Conservation (phyloP, 1,140 invertebrate species). For the Scaptomyza hsui region DNA sequence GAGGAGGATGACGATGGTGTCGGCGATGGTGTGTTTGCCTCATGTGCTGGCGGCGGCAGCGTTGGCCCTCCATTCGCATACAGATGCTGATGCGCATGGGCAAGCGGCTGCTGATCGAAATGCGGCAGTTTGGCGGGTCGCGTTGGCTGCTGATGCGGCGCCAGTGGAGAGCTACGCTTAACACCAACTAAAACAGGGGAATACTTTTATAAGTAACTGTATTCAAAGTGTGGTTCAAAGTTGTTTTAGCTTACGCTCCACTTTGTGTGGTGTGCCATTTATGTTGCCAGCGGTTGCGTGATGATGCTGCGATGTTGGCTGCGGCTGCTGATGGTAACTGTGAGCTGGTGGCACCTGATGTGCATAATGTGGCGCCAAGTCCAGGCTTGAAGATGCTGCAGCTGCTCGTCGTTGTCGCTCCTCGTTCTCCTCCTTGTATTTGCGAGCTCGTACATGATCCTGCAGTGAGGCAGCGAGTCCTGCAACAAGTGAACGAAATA, state of each 20-base stretch:
- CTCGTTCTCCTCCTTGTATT: slow-evolving; percentile 86
- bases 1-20: slow-evolving; percentile 64
- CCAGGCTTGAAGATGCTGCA: slow-evolving; percentile 49
- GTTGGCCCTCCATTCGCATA: slow-evolving; percentile 56
- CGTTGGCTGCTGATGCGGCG: slow-evolving; percentile 69
- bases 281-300: slow-evolving; percentile 24
- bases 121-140: slow-evolving; percentile 77
- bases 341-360: slow-evolving; percentile 68
- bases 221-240: neutral
- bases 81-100: slow-evolving; percentile 50
- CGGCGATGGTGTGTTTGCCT: slow-evolving; percentile 66
- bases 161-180: slow-evolving; percentile 77
- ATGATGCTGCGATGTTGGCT: slow-evolving; percentile 21
- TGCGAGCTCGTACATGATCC: slow-evolving; percentile 89
- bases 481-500: slow-evolving; percentile 43
- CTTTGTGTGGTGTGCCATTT: slow-evolving; percentile 73
- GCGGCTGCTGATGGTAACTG: slow-evolving; percentile 54
- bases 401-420: slow-evolving; percentile 71
- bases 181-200: slow-evolving; percentile 60
- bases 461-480: slow-evolving; percentile 93
- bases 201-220: slow-evolving; percentile 7
- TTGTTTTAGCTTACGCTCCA: slow-evolving; percentile 67
- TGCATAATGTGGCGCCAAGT: slow-evolving; percentile 49
- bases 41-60: slow-evolving; percentile 62
- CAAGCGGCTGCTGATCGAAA: slow-evolving; percentile 56